These are phyloP conservation scores for Polymixis lichenea DNA, from an alignment of 2,888 invertebrate species.

Conservation along the genomic window DNA sequence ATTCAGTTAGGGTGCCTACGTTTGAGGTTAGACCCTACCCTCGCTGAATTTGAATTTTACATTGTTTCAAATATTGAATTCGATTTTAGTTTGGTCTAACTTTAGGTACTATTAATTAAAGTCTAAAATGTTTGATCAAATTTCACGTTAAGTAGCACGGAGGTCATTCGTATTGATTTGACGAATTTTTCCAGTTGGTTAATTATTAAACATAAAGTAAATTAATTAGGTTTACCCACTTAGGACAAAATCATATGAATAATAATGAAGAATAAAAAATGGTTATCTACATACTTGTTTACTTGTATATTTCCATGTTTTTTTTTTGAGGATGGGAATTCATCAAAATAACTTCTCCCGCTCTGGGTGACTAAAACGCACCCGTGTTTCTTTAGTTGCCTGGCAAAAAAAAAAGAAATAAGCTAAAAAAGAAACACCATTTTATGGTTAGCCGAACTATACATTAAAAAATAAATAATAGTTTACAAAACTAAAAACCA, in stretches of 20 bases:
- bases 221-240: neutral
- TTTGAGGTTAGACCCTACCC: neutral
- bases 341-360: no score
- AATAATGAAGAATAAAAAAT: neutral
- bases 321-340: no score
- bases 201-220: neutral
- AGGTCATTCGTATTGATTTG: neutral
- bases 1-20: neutral
- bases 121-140: neutral
- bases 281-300: neutral
- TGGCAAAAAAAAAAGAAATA: no score
- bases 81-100: slow-evolving; percentile 5
- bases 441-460: no score
- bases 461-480: no score
- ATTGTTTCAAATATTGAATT: neutral
- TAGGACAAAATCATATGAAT: neutral
- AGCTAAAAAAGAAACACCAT: no score
- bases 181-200: neutral
- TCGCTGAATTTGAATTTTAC: slow-evolving; percentile 1
- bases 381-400: no score
- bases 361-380: no score
- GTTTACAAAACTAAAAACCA: no score
- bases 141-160: neutral
- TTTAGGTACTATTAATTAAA: neutral
- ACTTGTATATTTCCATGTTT: no score